Conservation (phyloP, 2,797 vertebrate genomes). For the Emys orbicularis region DNA sequence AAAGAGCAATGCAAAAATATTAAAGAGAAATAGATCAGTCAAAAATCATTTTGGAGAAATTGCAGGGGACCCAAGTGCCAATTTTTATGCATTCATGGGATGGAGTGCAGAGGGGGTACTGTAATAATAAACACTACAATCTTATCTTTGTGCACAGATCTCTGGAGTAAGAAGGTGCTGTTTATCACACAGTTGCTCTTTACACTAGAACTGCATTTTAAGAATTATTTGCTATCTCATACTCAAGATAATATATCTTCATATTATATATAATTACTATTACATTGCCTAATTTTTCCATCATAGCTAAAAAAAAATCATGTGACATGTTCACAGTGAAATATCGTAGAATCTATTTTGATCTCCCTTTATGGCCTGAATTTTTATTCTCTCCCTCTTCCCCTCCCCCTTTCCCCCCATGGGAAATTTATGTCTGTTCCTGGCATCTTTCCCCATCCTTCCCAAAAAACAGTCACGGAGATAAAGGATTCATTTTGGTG, state of each 20-base stretch:
- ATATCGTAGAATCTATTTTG: slow-evolving; percentile 16
- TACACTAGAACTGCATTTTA: not conserved
- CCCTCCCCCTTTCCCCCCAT: not conserved
- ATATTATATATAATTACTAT: not conserved
- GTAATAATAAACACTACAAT: not conserved
- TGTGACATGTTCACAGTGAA: not conserved
- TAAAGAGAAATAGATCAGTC: not conserved
- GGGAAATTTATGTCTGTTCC: not conserved
- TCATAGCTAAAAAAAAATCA: not conserved
- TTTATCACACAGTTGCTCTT: not conserved
- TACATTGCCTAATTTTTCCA: not conserved
- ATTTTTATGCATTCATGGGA: not conserved
- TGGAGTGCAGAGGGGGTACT: not conserved
- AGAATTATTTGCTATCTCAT: not conserved
- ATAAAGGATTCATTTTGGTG: not conserved
- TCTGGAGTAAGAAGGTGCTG: not conserved
- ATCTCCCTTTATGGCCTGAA: not conserved
- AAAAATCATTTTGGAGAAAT: not conserved
- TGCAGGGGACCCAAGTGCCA: not conserved
- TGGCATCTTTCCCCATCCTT: not conserved
- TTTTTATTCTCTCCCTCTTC: not conserved
- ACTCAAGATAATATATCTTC: not conserved
- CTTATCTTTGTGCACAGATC: not conserved
- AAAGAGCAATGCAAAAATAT: not conserved
- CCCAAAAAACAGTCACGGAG: not conserved